Evolutionary conservation across 1,140 invertebrate species (phyloP), one percentile per base, ranked within the genome.

Genomic region (Yoshiicerus persimilis): DNA sequence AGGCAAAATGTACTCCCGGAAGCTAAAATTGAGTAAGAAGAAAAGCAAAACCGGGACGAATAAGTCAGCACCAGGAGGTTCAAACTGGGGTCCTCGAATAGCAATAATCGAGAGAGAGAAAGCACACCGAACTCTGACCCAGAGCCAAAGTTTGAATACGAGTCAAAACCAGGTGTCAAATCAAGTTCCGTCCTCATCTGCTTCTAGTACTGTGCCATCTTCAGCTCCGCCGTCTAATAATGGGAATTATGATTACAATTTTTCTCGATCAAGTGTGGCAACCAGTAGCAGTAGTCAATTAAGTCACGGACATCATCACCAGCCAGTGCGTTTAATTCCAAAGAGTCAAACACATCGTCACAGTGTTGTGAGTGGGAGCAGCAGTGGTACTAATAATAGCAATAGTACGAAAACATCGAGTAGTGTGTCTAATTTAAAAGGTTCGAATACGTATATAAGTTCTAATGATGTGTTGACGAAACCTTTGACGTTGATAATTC

Each of bases 11-110:
- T 90, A 90, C 83, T 36, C 84, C 4, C 27, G 90, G 16, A 89
- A 89, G 47, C 25, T 88, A 27, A 87, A 87, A 25, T 20, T 85
- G 30, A 39, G 70, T 30, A 89, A 89, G 56, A 90, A 90, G 87
- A 90, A 90, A 34, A 34, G 23, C 5, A 89, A 89, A 41, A 75
- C 13, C 6, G 38, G 36, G n/a, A 62, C 4, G 6, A 70, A 10
- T 32, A 56, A 25, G 11, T n/a, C 32, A 10, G 62, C 36, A 38
- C 70, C 23, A 5, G 36, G 77, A 0, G 86, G 88, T 16, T 89
- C 89, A 13, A 89, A 89, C 66, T 90, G 90, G 90, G 90, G 90
- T 36, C 90, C 90, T 36, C 32, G 90, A 23, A 80, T 89, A 11
- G 90, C 90, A 4, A 32, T 90, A 11, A 47, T 83, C 32, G 88